Base-by-base conservation (phyloP, 2,797 vertebrate genomes). In the Phaenicophaeus curvirostris region DNA sequence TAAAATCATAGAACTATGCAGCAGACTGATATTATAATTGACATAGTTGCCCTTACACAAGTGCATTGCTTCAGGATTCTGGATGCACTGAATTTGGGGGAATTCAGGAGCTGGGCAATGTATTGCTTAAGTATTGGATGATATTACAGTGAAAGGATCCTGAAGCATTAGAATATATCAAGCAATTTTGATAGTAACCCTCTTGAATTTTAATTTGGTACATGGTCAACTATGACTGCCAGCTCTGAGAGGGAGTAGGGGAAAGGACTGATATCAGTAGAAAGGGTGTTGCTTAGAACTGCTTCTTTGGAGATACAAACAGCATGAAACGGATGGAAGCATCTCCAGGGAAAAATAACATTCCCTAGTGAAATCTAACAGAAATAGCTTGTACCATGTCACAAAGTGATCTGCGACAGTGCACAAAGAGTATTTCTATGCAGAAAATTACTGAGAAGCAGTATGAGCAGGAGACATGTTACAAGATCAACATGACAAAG, bases 401-500 rank as follows among this genome's bases (percentile, higher is more conserved):
- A 92, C 50, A 75, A 39, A 88, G 76, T 85, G 86, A 88, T 92
- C 44, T 39, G 90, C 84, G 71, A 92, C 68, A 94, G 65, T 31
- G 13, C 51, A 85, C 68, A 71, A 84, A 87, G 59, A 33, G 41
- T 63, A 85, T 66, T 67, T 95, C 85, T 78, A 71, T 57, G 55
- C 55, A 92, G 73, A 66, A 39, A 96, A 82, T 54, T 85, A 77
- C 71, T 37, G 20, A 78, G 78, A 87, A 87, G 75, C 41, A 85
- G 55, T 46, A 78, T 59, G 42, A 90, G 27, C 57, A 82, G 54
- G 42, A 87, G 44, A 59, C 46, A 42, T 39, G 39, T 85, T 89
- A 75, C 27, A 92, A 93, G 91, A 87, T 91, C 66, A 93, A 78
- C 62, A 72, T 86, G 82, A 94, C 87, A 95, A 89, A 95, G 79